Base-by-base conservation (phyloP, 1,140 invertebrate species). In the Zophobas atratus region DNA sequence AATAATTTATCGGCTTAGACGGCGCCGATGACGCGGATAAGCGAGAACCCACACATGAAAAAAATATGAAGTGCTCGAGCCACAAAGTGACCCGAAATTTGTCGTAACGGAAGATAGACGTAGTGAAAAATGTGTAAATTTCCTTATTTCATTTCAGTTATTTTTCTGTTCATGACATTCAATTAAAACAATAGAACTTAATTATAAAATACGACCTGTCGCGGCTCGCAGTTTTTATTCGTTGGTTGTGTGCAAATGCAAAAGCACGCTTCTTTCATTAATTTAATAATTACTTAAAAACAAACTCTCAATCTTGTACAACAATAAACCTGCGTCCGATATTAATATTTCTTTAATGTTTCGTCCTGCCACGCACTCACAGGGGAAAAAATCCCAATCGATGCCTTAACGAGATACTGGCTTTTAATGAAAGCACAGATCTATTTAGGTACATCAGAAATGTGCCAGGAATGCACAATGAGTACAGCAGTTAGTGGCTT, bases 161-260 rank as follows among this genome's bases (percentile, higher is more conserved):
- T 53, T 73, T 55, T 43, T 73, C 71, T 73, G 71, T 35, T 73
- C 55, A 56, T 73, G 71, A 73, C 71, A 73, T 73, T 73, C 71
- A 73, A 73, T 73, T 73, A 73, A 73, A 73, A 73, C 71, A 73
- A 73, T 73, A 73, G 71, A 73, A 73, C 71, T 73, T 73, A 73
- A 73, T 73, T 73, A 73, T 73, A 73, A 73, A 73, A 55, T 73
- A 73, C 71, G 49, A 73, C 71, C 55, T 73, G 71, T 73, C 71
- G 38, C 41, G 71, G 38, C 39, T 72, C 4, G 60, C 39, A 33
- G 38, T 67, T 67, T 67, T 67, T 67, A 67, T 67, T 67, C 60
- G 60, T 67, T 67, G 41, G 60, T 67, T 67, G 39, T 67, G 39
- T 67, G 39, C 60, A 67, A 67, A 67, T 67, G 60, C 39, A 43